These are phyloP conservation scores for Sinotaia quadrata DNA, from an alignment of 2,888 invertebrate species.

Conservation along the genomic window DNA sequence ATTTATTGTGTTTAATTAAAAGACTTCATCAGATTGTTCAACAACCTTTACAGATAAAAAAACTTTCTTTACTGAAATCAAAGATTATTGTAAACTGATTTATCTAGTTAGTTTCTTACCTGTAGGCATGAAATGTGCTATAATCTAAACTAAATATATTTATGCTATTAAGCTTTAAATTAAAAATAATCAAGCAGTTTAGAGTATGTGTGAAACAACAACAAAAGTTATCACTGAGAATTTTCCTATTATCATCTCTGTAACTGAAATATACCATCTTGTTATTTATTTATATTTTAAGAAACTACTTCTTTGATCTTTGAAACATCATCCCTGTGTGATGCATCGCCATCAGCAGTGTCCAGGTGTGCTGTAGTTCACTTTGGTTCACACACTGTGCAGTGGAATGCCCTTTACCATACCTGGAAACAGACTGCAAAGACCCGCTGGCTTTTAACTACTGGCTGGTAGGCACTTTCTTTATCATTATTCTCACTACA, in stretches of 20 bases:
- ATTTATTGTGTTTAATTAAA: background rate
- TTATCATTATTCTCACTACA: background rate
- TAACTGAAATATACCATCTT: too few species aligned
- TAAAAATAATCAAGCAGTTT: too few species aligned
- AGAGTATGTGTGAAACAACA: too few species aligned
- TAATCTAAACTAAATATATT: too few species aligned
- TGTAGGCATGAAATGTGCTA: too few species aligned
- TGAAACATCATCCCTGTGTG: slow-evolving; percentile 59
- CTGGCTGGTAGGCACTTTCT: slow-evolving; percentile 54
- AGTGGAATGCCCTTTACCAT: slow-evolving; percentile 65
- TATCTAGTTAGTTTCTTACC: too few species aligned
- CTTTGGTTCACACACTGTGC: slow-evolving; percentile 53
- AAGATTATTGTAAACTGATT: background rate
- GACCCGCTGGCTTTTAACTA: slow-evolving; percentile 63
- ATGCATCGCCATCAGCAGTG: slow-evolving; percentile 65
- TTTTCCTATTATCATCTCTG: too few species aligned
- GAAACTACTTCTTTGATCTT: slow-evolving; percentile 65
- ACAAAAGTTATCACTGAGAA: too few species aligned
- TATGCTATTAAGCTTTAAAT: too few species aligned
- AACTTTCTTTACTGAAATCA: too few species aligned
- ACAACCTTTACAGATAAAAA: too few species aligned
- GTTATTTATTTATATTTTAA: slow-evolving; percentile 33
- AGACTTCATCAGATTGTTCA: too few species aligned
- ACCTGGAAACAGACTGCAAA: slow-evolving; percentile 66
- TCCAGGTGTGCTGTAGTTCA: slow-evolving; percentile 63